Conservation (phyloP, 2,797 vertebrate species). For the Sphenodon punctatus region DNA sequence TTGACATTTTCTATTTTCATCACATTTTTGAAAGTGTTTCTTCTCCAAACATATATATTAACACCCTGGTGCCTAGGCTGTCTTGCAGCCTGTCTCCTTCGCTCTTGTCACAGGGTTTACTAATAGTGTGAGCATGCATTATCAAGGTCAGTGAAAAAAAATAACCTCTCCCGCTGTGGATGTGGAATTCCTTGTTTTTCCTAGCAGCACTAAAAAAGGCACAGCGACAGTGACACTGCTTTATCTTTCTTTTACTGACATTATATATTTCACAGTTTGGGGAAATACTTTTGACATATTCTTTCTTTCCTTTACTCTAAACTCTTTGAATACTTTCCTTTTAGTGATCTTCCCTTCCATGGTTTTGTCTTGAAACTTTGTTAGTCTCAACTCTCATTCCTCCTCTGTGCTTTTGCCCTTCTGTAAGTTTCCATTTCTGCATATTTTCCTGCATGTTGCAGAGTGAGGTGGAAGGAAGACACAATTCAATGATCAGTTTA, state of each 20-base stretch:
- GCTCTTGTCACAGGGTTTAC: not conserved
- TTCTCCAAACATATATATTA: not conserved
- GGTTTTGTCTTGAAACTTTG: not conserved
- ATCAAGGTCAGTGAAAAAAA: slow-evolving; percentile 1
- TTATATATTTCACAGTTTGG: not conserved
- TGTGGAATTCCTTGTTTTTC: slow-evolving; percentile 14
- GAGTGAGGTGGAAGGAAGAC: too few relatives aligned
- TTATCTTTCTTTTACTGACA: slow-evolving; percentile 19
- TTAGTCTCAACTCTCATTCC: not conserved
- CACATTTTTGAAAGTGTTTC: not conserved
- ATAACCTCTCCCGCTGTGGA: accelerated
- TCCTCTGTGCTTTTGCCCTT: not conserved
- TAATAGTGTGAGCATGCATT: not conserved
- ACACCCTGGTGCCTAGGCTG: not conserved
- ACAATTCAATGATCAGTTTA: too few relatives aligned
- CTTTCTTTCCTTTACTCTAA: slow-evolving; percentile 11
- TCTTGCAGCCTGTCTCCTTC: not conserved
- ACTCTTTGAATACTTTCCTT: not conserved
- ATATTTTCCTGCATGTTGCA: too few relatives aligned
- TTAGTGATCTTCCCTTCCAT: accelerated
- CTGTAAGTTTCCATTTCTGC: not conserved
- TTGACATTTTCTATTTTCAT: not conserved
- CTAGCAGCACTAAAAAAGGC: slow-evolving; percentile 9
- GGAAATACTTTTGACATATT: slow-evolving; percentile 26
- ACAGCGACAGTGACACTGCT: not conserved